phyloP scores from a whole-genome alignment of 2,797 vertebrate genomes.

The Chanos chanos region DNA sequence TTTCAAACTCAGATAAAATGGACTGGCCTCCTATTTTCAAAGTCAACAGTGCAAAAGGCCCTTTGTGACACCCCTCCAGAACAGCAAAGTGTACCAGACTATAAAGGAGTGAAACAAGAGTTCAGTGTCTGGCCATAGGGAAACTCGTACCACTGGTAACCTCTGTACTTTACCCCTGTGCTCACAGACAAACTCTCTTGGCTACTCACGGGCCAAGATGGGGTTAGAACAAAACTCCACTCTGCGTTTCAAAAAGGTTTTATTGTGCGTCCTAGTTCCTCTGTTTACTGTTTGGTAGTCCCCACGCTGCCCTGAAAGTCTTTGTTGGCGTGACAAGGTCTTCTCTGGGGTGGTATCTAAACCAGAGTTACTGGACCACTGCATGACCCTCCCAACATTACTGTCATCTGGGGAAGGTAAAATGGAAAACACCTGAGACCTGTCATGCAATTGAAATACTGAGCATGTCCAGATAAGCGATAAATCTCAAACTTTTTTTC shows the following conservation, averaged over 20 bases:
- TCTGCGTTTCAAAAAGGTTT: constrained; percentile 78
- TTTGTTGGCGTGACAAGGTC: constrained; percentile 55
- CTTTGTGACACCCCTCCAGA: too few species aligned
- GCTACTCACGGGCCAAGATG: constrained; percentile 80
- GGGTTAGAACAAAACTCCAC: constrained; percentile 87
- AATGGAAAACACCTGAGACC: neutral
- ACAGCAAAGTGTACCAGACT: too few species aligned
- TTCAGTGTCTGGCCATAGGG: too few species aligned
- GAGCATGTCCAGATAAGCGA: too few species aligned
- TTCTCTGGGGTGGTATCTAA: constrained; percentile 62
- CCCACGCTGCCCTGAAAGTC: constrained; percentile 66
- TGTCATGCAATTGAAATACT: too few species aligned
- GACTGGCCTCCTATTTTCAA: too few species aligned
- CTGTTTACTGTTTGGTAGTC: constrained; percentile 72
- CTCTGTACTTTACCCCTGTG: too few species aligned
- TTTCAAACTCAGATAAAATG: neutral
- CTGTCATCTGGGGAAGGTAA: constrained; percentile 11
- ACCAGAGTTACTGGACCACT: neutral
- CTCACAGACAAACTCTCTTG: neutral
- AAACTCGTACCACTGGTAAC: too few species aligned
- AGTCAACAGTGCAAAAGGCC: neutral
- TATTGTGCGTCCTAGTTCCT: constrained; percentile 63
- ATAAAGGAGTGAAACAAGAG: too few species aligned
- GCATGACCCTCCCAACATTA: neutral
- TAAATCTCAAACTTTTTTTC: too few species aligned